Evolutionary conservation across 2,113 vertebrate species (phyloP), one percentile per base, ranked within the genome.

Genomic region (Rafetus swinhoei): DNA sequence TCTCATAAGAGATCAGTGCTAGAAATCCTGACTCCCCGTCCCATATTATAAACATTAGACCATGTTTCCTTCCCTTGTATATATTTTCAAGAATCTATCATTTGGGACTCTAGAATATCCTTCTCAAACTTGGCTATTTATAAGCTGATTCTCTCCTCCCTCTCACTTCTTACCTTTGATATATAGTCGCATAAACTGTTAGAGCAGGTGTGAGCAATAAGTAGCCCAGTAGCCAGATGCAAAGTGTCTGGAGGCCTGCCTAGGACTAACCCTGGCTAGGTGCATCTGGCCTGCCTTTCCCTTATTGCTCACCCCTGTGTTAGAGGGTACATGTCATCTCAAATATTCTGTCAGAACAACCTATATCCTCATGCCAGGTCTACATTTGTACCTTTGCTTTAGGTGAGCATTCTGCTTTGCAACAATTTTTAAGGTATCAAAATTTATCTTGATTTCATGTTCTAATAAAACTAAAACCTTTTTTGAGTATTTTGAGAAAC

Each of bases 261-360:
- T 45, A 7, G 45, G 45, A 45, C 45, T 45, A 45, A 45, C 45
- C 45, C 45, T 45, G 45, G 45, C 45, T 5, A 45, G 45, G 45
- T 45, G 45, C 45, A 45, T 45, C 45, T 45, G 45, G 45, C 45
- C 45, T 45, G 45, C 45, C 45, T 45, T 45, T 54, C 14, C 10
- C 53, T 54, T 54, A 54, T 54, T 54, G 53, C 53, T 14, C 53
- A 54, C 53, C 53, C 53, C 53, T 54, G 53, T 12, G 59, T 52
- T 59, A 1, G 4, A 15, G 16, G 7, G 25, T 27, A 11, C 11
- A 5, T 50, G 21, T 50, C 60, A 62, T 62, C 86, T 32, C 45
- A n/a, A 18, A 22, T n/a, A 39, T 3, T 32, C 91, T 10, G 24
- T 1, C 4, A 13, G n/a, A 0, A 39, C 0, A 1, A 2, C 3